phyloP scores from a whole-genome alignment of 30 jellyfish, hydroid and myxozoan genomes.

The Chrysaora quinquecirrha region DNA sequence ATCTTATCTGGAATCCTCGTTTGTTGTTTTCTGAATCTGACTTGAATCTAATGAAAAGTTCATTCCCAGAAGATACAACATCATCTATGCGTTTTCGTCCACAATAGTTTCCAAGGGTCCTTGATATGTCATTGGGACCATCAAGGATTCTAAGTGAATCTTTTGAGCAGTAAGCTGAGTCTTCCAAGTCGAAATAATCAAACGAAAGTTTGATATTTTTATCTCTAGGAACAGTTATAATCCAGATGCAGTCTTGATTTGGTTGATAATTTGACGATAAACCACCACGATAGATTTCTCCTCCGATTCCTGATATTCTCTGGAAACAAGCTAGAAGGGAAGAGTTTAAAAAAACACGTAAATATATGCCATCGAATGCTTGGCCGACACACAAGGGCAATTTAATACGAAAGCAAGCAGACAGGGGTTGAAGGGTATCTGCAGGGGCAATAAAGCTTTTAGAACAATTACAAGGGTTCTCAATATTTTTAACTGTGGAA shows the following conservation, averaged over 20 bases:
- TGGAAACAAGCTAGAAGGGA: conserved; percentile 62
- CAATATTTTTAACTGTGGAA: too few species aligned
- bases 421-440: too few species aligned
- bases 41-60: conserved; percentile 35
- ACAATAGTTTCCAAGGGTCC: conserved; percentile 47
- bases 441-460: too few species aligned
- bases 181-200: conserved; percentile 49
- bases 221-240: conserved; percentile 31
- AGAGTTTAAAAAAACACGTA: too few species aligned
- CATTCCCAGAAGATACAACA: conserved; percentile 38
- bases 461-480: too few species aligned
- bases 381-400: too few species aligned
- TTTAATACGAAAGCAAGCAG: too few species aligned
- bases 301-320: conserved; percentile 45
- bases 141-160: conserved; percentile 60
- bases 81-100: conserved; percentile 18
- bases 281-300: conserved; percentile 41
- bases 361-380: too few species aligned
- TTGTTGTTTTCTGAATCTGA: conserved; percentile 46
- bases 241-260: conserved; percentile 58
- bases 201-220: conserved; percentile 2
- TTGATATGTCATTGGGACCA: conserved; percentile 57
- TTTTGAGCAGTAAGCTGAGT: conserved; percentile 24
- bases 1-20: conserved; percentile 47
- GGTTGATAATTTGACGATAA: conserved; percentile 29